Conservation (phyloP, 1,140 invertebrate species). For the Drosophila fuyamai region DNA sequence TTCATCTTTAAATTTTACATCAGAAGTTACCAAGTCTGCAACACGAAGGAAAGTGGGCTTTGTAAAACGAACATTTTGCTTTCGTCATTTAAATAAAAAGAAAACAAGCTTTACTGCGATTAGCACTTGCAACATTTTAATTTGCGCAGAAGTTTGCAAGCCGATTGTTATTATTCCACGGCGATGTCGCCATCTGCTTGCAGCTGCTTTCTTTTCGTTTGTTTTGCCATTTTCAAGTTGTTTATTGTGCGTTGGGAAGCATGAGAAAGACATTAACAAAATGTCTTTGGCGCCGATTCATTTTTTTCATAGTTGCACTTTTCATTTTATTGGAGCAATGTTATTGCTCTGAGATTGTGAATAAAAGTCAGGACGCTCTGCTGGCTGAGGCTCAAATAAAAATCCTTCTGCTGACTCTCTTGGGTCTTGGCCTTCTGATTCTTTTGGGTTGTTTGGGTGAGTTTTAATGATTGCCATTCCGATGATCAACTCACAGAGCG, state of each 20-base stretch:
- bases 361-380: not conserved
- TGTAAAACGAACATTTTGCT: too few relatives aligned
- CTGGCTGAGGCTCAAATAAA: slow-evolving; percentile 10
- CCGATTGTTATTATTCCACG: slow-evolving; percentile 18
- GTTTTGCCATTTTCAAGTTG: slow-evolving; percentile 23
- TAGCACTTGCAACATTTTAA: slow-evolving; percentile 8
- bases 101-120: slow-evolving; percentile 9
- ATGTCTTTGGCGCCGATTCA: slow-evolving; percentile 55
- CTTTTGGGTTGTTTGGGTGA: slow-evolving; percentile 51
- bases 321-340: slow-evolving; percentile 17
- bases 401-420: slow-evolving; percentile 26
- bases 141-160: slow-evolving; percentile 18
- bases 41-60: too few relatives aligned
- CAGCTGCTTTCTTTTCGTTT: slow-evolving; percentile 34
- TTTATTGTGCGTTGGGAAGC: slow-evolving; percentile 15
- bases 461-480: not conserved
- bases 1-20: too few relatives aligned
- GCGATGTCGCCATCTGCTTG: slow-evolving; percentile 38
- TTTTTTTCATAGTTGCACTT: slow-evolving; percentile 49
- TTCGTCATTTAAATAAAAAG: too few relatives aligned
- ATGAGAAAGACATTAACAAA: slow-evolving; percentile 58
- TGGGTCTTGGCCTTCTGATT: slow-evolving; percentile 18
- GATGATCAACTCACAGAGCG: not conserved
- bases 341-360: not conserved
- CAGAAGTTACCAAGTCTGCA: too few relatives aligned